Base-by-base conservation (phyloP, 2,797 vertebrate genomes). In the Galaxias olidus region DNA sequence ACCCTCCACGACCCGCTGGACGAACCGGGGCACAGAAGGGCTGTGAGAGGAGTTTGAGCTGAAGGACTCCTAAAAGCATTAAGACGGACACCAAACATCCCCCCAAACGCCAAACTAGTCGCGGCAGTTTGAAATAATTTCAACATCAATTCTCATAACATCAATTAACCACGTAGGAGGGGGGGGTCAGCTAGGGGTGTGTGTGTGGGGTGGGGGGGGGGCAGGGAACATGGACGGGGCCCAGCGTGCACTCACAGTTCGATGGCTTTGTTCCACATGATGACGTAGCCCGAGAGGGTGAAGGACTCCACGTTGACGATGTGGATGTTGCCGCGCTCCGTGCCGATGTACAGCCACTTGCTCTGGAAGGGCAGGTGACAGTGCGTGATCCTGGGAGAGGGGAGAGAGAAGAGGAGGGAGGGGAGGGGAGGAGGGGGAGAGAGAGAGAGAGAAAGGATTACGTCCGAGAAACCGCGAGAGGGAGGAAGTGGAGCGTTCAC, bases 191-290 rank as follows among this genome's bases (percentile, higher is more conserved):
- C n/a, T n/a, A n/a, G n/a, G n/a, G n/a, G n/a, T n/a, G n/a, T n/a
- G n/a, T n/a, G n/a, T n/a, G n/a, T n/a, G n/a, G n/a, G n/a, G n/a
- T n/a, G 50, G 8, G 10, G 4, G 8, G 50, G 15, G 9, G 50
- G n/a, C n/a, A 52, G n/a, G 18, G 44, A 52, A 10, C 43, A 17
- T 66, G 17, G 53, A 45, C 61, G 58, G 30, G 64, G 68, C 4
- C 19, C 1, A 19, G 62, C 61, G 61, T 68, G n/a, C 48, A 95
- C 94, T 95, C 82, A 96, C 94, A 96, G 90, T 92, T 96, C 94
- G 81, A 96, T 96, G 94, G 94, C 94, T 95, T 96, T 96, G 90
- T 96, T 96, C 94, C 94, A 96, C 94, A 96, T 96, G 87, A 96
- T 94, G 88, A 95, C 94, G 62, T 96, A 95, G 91, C 94, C 94